Conservation (phyloP, 2,888 invertebrate genomes). For the Unio pictorum region DNA sequence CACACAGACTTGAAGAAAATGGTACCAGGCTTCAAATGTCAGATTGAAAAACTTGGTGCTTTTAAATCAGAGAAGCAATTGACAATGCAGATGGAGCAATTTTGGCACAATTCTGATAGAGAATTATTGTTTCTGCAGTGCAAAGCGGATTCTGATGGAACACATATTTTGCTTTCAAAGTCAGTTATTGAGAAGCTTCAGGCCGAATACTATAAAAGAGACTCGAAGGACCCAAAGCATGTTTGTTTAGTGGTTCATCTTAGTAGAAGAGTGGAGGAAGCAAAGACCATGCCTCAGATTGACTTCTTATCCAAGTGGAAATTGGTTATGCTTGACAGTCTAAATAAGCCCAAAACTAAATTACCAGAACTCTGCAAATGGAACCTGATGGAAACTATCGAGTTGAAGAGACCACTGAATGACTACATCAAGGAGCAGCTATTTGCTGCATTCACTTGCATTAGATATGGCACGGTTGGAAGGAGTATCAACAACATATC, state of each 20-base stretch:
- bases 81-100: slow-evolving; percentile 20
- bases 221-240: slow-evolving; percentile 5
- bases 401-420: slow-evolving; percentile 16
- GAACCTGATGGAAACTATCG: slow-evolving; percentile 21
- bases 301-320: slow-evolving; percentile 43
- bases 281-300: slow-evolving; percentile 20
- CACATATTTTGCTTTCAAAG: slow-evolving; percentile 39
- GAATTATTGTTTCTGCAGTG: slow-evolving; percentile 36
- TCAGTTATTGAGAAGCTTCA: slow-evolving; percentile 25
- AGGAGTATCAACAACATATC: slow-evolving; percentile 25
- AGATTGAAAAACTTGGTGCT: slow-evolving; percentile 39
- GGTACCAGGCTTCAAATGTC: background rate
- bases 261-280: slow-evolving; percentile 9
- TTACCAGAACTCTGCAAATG: slow-evolving; percentile 15
- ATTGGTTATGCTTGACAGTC: slow-evolving; percentile 30
- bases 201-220: slow-evolving; percentile 4
- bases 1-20: slow-evolving; percentile 17
- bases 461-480: slow-evolving; percentile 24
- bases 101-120: slow-evolving; percentile 24
- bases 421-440: slow-evolving; percentile 28
- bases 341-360: slow-evolving; percentile 19
- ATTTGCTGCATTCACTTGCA: slow-evolving; percentile 40
- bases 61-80: slow-evolving; percentile 50
- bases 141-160: slow-evolving; percentile 29
- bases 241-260: slow-evolving; percentile 26